Base-by-base conservation (phyloP, 37 sponge, comb jelly and placozoan genomes). In the Beroe forskalii region DNA sequence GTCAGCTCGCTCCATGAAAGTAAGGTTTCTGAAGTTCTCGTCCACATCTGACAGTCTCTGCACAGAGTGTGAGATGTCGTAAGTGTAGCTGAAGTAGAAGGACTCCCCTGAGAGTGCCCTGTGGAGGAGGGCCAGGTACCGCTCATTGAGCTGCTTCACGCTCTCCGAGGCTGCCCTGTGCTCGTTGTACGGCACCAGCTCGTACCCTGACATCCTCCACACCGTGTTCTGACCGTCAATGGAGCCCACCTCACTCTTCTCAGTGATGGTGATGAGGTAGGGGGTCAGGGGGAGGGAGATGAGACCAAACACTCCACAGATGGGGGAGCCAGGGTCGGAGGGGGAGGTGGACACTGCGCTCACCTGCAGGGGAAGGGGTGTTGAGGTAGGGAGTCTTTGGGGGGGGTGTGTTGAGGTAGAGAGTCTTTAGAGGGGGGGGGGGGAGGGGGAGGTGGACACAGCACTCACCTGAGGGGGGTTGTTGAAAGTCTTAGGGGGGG, bases 51-150 rank as follows among this genome's bases (percentile, higher is more conserved):
- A 19, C 32, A 92, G 36, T 14, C 94, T 83, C 89, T 97, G 98
- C 14, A 90, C 60, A 9, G 93, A 83, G 92, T 94, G 96, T 22
- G 94, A 93, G 33, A 97, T 67, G 64, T 97, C 97, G 67, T 95
- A 95, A 8, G 91, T 91, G 60, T 91, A 67, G 67, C 93, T 94
- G 91, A 90, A 95, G 93, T 97, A 97, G 92, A 96, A 96, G 9
- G 62, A 60, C 41, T 89, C 89, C 61, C 25, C 62, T 20, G 38
- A 62, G 22, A 60, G 62, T 9, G 89, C 41, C 35, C 60, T 62
- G 35, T 89, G 20, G 19, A 89, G 61, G 32, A 89, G 89, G 20
- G 12, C 32, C 62, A 89, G 25, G 60, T 89, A 89, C 35, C 60
- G n/a, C 89, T 89, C 62, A 23, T 89, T 89, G 9, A 89, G 61